These are phyloP conservation scores for Aporophyla nigra DNA, from an alignment of 2,888 invertebrate genomes.

Conservation along the genomic window DNA sequence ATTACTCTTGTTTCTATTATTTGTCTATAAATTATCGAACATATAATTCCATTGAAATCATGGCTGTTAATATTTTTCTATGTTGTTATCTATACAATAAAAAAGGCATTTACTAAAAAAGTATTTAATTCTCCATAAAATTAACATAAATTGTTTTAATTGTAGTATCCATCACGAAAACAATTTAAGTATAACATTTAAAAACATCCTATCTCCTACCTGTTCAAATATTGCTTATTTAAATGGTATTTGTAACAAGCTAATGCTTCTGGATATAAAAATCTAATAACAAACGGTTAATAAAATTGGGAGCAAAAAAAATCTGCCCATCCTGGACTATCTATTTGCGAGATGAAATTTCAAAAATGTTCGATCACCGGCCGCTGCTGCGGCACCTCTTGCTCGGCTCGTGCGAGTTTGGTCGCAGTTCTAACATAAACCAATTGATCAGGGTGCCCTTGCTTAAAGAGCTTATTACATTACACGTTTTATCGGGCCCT, in stretches of 20 bases:
- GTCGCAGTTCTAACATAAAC: too few relatives aligned
- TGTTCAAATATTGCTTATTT: neutral
- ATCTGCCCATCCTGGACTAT: neutral
- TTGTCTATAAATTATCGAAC: constrained; percentile 28
- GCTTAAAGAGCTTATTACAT: too few relatives aligned
- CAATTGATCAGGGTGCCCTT: too few relatives aligned
- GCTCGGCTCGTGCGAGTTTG: too few relatives aligned
- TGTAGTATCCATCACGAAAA: constrained; percentile 1
- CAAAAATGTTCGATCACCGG: neutral
- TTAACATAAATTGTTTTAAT: constrained; percentile 23
- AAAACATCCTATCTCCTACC: neutral
- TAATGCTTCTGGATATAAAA: neutral
- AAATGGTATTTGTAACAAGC: constrained; percentile 4
- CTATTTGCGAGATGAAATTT: neutral
- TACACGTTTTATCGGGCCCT: too few relatives aligned
- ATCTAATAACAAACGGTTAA: neutral
- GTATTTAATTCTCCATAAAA: constrained; percentile 24
- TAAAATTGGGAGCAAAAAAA: neutral
- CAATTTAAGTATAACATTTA: constrained; percentile 7
- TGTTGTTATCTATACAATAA: constrained; percentile 50
- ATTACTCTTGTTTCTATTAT: constrained; percentile 11
- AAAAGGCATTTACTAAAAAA: constrained; percentile 26
- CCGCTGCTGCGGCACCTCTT: too few relatives aligned
- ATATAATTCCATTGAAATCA: constrained; percentile 40
- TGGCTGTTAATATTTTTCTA: constrained; percentile 60